Evolutionary conservation across 2,113 vertebrate species (phyloP).

Genomic region (Poeciliopsis occidentalis): DNA sequence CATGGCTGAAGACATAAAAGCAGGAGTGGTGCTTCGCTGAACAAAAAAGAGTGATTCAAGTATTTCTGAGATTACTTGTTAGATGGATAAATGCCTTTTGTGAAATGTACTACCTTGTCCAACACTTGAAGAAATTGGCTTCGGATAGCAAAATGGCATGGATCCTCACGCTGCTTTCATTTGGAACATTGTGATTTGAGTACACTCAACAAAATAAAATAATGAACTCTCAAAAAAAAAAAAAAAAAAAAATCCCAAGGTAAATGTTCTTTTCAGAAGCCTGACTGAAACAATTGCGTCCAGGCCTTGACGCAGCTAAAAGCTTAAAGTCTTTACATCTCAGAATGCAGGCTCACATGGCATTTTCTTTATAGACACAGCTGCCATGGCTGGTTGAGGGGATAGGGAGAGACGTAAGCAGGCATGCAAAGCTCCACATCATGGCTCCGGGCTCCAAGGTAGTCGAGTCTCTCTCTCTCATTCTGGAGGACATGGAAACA

Average conservation of each 20-base stretch:
- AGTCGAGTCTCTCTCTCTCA: slow-evolving; percentile 32
- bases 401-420: slow-evolving; percentile 67
- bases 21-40: slow-evolving; percentile 39
- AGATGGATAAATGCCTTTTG: slow-evolving; percentile 64
- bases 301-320: slow-evolving; percentile 23
- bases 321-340: slow-evolving; percentile 11
- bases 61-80: slow-evolving; percentile 59
- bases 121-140: slow-evolving; percentile 63
- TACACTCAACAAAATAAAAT: slow-evolving; percentile 34
- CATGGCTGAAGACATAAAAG: slow-evolving; percentile 31
- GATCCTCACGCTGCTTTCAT: slow-evolving; percentile 45
- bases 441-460: slow-evolving; percentile 46
- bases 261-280: slow-evolving; percentile 38
- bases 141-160: slow-evolving; percentile 57
- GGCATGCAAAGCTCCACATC: slow-evolving; percentile 52
- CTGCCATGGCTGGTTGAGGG: slow-evolving; percentile 61
- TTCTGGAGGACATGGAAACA: slow-evolving; percentile 36
- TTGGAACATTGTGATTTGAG: slow-evolving; percentile 52
- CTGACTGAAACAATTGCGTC: slow-evolving; percentile 24
- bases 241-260: slow-evolving; percentile 13
- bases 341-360: slow-evolving; percentile 17
- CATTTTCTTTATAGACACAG: slow-evolving; percentile 28
- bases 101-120: slow-evolving; percentile 57
- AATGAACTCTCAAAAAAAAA: slow-evolving; percentile 42
- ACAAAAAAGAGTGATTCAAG: slow-evolving; percentile 28